Conservation (phyloP, 1,140 invertebrate species). For the Chrysopa pallens region DNA sequence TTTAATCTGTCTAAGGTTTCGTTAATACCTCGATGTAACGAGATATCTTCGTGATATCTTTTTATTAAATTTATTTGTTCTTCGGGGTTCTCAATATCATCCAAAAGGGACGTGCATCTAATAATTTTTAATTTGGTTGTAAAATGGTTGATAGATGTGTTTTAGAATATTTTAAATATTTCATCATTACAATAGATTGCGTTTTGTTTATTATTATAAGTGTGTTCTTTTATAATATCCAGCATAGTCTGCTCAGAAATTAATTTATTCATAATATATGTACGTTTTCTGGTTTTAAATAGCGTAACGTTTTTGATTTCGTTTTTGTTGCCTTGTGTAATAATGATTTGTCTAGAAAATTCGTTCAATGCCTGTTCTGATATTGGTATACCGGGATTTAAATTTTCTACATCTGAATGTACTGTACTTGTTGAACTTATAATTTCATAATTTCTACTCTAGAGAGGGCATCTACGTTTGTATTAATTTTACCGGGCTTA, state of each 20-base stretch:
- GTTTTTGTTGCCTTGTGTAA: neutral
- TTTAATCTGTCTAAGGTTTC: neutral
- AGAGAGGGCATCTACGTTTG: slow-evolving; percentile 8
- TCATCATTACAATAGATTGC: neutral
- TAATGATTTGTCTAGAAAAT: neutral
- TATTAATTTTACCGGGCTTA: slow-evolving; percentile 14
- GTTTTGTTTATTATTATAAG: neutral
- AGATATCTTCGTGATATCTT: neutral
- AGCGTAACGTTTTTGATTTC: too few relatives aligned
- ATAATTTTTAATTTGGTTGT: neutral
- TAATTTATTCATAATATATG: neutral
- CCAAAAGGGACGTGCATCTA: neutral
- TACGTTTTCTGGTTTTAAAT: neutral
- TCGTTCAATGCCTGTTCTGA: neutral
- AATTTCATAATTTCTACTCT: too few relatives aligned
- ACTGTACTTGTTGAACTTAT: neutral
- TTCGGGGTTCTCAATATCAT: neutral
- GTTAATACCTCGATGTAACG: neutral
- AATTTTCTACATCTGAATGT: slow-evolving; percentile 2
- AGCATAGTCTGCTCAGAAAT: neutral
- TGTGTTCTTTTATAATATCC: neutral
- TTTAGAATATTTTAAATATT: neutral
- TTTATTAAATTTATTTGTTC: neutral
- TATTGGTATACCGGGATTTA: neutral
- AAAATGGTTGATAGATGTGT: neutral